These are phyloP conservation scores for Homalodisca vitripennis DNA, from an alignment of 1,140 invertebrate species.

Conservation along the genomic window DNA sequence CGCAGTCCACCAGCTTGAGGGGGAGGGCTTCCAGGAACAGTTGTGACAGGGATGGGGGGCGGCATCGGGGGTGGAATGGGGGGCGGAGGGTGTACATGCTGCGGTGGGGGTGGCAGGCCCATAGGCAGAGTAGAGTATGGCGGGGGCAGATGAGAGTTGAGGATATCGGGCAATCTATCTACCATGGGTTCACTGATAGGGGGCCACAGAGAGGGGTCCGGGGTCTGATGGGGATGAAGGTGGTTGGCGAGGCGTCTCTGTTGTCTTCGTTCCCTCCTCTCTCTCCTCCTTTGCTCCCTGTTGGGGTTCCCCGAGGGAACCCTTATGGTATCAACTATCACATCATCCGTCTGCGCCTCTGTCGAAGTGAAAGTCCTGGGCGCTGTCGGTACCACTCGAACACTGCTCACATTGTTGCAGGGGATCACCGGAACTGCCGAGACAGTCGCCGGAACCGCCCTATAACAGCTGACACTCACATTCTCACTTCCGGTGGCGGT, in stretches of 20 bases:
- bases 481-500: slow-evolving; percentile 1
- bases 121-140: slow-evolving; percentile 50
- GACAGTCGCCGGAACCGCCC: slow-evolving; percentile 30
- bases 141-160: slow-evolving; percentile 53
- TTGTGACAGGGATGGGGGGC: slow-evolving; percentile 26
- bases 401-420: slow-evolving; percentile 34
- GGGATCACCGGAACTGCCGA: slow-evolving; percentile 36
- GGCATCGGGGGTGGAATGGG: slow-evolving; percentile 31
- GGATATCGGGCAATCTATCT: slow-evolving; percentile 51
- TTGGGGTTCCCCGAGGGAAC: slow-evolving; percentile 39
- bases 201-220: neutral
- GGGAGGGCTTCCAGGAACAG: slow-evolving; percentile 24
- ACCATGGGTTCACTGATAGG: slow-evolving; percentile 22
- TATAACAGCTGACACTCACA: slow-evolving; percentile 34
- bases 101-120: slow-evolving; percentile 36
- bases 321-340: slow-evolving; percentile 18
- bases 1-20: slow-evolving; percentile 33
- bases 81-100: slow-evolving; percentile 27
- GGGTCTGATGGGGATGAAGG: slow-evolving; percentile 28
- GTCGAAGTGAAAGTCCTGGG: slow-evolving; percentile 45
- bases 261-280: slow-evolving; percentile 38
- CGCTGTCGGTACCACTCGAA: slow-evolving; percentile 20
- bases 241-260: slow-evolving; percentile 28
- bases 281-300: slow-evolving; percentile 41
- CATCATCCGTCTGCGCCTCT: slow-evolving; percentile 47